Conservation (phyloP, 2,888 invertebrate species). For the Heterodera filipjevi region DNA sequence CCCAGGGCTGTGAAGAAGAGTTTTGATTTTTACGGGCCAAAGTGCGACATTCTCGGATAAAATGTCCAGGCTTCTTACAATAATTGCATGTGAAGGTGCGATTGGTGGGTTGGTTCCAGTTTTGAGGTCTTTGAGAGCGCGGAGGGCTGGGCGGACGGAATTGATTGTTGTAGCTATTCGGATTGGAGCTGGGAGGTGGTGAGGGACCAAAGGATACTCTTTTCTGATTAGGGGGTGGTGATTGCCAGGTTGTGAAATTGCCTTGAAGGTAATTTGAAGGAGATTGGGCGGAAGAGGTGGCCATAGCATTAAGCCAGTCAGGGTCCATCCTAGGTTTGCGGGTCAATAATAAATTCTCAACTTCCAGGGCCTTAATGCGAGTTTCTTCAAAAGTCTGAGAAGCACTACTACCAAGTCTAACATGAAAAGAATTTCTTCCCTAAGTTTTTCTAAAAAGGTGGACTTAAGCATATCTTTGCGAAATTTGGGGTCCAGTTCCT, state of each 20-base stretch:
- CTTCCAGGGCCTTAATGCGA: slow-evolving; percentile 10
- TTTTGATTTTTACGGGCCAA: neutral
- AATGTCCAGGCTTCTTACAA: neutral
- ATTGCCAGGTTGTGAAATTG: too few relatives aligned
- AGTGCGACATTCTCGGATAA: neutral
- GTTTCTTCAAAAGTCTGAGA: slow-evolving; percentile 11
- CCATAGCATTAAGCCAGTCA: slow-evolving; percentile 2
- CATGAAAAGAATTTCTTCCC: slow-evolving; percentile 6
- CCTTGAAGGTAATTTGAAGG: neutral
- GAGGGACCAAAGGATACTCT: too few relatives aligned
- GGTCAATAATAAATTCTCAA: neutral
- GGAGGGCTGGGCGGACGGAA: neutral
- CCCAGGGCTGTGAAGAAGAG: too few relatives aligned
- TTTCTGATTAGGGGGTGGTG: too few relatives aligned
- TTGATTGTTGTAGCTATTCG: neutral
- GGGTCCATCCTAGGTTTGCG: neutral
- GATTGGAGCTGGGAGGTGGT: too few relatives aligned
- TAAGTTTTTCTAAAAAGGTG: neutral
- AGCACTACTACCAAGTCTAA: slow-evolving; percentile 8
- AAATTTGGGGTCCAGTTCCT: neutral
- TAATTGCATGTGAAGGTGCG: neutral
- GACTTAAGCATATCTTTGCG: slow-evolving; percentile 13
- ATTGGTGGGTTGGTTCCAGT: neutral
- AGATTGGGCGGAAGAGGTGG: neutral
- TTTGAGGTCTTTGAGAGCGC: neutral